Evolutionary conservation across 2,113 vertebrate genomes (phyloP), one percentile per base, ranked within the genome.

Genomic region (Tangachromis dhanisi): DNA sequence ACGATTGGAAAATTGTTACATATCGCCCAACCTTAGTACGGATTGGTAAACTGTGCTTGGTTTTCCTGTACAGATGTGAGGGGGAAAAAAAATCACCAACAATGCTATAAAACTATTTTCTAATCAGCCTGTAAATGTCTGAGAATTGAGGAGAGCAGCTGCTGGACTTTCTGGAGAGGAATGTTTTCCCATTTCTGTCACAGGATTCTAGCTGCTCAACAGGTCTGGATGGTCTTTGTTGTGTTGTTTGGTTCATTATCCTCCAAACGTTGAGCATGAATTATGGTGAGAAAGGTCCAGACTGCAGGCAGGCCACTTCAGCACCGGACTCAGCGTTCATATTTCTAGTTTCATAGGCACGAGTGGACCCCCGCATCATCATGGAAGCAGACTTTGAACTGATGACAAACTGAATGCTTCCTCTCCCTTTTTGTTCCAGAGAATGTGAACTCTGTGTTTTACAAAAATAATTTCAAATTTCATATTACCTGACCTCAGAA

Each of bases 71-170:
- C 31, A 66, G 17, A 35, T 5, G 19, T 66, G 9, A 66, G 31
- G 9, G 0, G 9, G 0, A 0, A 19, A 9, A 0, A 66, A 35
- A 35, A 63, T 5, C 31, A 66, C 3, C 17, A 66, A 35, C 0
- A 35, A 66, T n/a, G 6, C 33, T 38, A 1, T 66, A 12, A 38
- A 66, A 66, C 33, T 21, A 66, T 38, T 66, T 2, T 66, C 0
- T 13, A 66, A 68, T 21, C 19, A 68, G 4, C 10, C 10, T 13
- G 33, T 0, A 66, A 66, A 66, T n/a, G 19, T 66, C 33, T 66
- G 10, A 38, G 3, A 66, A 66, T n/a, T 66, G 7, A 13, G 31
- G 61, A 66, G 0, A 66, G 61, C 33, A 66, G 61, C 61, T 38
- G 61, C 61, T 66, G 19, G 33, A 66, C 0, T 38, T 8, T 35